Percentiles rank a stretch among this genome's conserved stretches.
Conservation (phyloP, 2,888 invertebrate species). For the Spodoptera littoralis region DNA sequence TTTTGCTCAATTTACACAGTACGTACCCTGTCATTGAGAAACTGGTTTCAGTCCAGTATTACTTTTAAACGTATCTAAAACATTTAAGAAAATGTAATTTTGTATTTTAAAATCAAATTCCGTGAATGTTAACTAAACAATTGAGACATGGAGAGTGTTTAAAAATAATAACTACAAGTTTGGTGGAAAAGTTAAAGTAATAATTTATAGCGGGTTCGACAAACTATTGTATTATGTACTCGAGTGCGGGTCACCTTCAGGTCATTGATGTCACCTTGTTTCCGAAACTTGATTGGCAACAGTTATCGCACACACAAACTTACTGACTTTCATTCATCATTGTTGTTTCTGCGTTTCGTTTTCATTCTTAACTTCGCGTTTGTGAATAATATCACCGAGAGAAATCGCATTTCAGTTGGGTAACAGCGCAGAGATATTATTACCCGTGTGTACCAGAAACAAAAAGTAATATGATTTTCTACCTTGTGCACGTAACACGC, state of each 20-base stretch:
- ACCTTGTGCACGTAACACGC: constrained; percentile 22
- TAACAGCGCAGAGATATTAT: constrained; percentile 26
- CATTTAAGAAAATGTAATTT: constrained; percentile 11
- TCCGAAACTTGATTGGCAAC: constrained; percentile 83
- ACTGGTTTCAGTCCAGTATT: constrained; percentile 50
- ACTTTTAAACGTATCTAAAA: constrained; percentile 6
- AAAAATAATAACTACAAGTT: constrained; percentile 44
- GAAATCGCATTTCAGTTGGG: constrained; percentile 44
- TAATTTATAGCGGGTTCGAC: constrained; percentile 70
- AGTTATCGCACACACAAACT: constrained; percentile 75
- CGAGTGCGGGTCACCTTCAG: constrained; percentile 81
- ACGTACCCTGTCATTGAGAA: constrained; percentile 54
- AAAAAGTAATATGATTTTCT: constrained; percentile 34
- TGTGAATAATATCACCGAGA: constrained; percentile 46
- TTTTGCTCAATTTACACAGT: constrained; percentile 61
- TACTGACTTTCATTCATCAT: constrained; percentile 77
- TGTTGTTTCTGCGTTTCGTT: constrained; percentile 59
- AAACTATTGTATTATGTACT: constrained; percentile 71
- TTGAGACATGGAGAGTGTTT: constrained; percentile 25
- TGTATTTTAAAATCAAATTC: constrained; percentile 7
- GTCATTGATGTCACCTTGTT: constrained; percentile 85
- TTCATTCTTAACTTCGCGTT: constrained; percentile 46
- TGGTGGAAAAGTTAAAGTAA: constrained; percentile 62
- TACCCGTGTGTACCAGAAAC: constrained; percentile 35
- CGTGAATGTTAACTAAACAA: background rate